Base-by-base conservation (phyloP, 2,113 vertebrate genomes). In the Petrocephalus microphthalmus region DNA sequence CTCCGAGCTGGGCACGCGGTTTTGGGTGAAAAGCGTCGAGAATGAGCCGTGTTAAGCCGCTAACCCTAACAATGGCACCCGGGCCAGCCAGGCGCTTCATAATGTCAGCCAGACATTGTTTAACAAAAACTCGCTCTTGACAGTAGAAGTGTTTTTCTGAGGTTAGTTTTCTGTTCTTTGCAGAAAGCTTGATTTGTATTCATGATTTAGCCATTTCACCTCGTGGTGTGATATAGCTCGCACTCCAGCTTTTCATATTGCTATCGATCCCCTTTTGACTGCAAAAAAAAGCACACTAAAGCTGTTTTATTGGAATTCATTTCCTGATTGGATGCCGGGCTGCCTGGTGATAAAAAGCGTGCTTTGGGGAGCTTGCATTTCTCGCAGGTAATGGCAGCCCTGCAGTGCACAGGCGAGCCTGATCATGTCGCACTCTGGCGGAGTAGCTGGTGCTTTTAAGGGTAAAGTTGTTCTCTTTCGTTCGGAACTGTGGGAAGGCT, bases 191-290 rank as follows among this genome's bases (percentile, higher is more conserved):
- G 87, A 95, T 96, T 95, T 94, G 95, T 95, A 95, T 96, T 95
- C 94, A 94, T 89, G 92, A 91, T 92, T 92, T 91, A 89, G 91
- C 92, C 87, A 20, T 91, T 92, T 92, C 93, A 91, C 91, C 92
- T 93, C 93, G 78, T 92, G 93, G 87, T 78, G 88, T 87, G 90
- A 71, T 64, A 89, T 92, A 93, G 93, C 95, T 94, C 95, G 93
- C 93, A 94, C 93, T 93, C 91, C 94, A 93, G 93, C 91, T 95
- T 96, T 95, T 95, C 93, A 94, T 95, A 94, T 95, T 95, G 94
- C 92, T 95, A 95, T 95, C 93, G 94, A 95, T 95, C 93, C 92
- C 94, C 94, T 92, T 90, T 92, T 93, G 93, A 93, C 94, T 88
- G 92, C 90, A 92, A 93, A 88, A 93, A 88, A 74, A 92, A 92